Base-by-base conservation (phyloP, 2,888 invertebrate genomes). In the Drosophila barbarae region DNA sequence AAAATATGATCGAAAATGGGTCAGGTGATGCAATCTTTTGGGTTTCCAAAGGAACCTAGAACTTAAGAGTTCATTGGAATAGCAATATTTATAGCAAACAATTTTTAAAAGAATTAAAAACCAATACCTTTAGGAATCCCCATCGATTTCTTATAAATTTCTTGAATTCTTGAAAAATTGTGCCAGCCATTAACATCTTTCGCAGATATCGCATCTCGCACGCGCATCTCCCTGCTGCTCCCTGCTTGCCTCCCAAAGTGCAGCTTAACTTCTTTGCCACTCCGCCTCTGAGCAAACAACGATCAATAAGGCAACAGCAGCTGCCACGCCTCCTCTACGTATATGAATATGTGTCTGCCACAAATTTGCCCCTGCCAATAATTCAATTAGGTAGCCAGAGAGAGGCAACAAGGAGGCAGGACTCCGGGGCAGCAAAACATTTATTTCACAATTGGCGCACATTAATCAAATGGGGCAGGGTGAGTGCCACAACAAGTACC, bases 381-480 rank as follows among this genome's bases (percentile, higher is more conserved):
- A 84, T 81, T 81, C 82, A 84, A 81, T 81, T 81, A 84, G 72
- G 58, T 34, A 41, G 50, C 49, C 58, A 38, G 52, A 23, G 52
- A 42, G 46, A 26, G 63, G 36, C 46, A 39, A 41, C 26, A 50
- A 15, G 44, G 39, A 28, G 38, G 35, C 42, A 28, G 61, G 71
- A 28, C 30, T 23, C 44, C 38, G 38, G 36, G 63, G 72, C 82
- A 85, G 82, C 77, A 79, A 76, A 71, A 74, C 86, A 86, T 86
- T 86, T 84, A 84, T 86, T 83, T 84, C 79, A 76, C 84, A 85
- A 86, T 85, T 83, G 81, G 79, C 77, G 81, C 75, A 77, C 85
- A 86, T 86, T 82, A 77, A 77, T 72, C 83, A 84, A 72, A 72
- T 58, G 72, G 66, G 69, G 74, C 74, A 35, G 26, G 49, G 64